These are phyloP conservation scores for Phaetusa simplex DNA, from an alignment of 2,113 vertebrate species.

Conservation along the genomic window DNA sequence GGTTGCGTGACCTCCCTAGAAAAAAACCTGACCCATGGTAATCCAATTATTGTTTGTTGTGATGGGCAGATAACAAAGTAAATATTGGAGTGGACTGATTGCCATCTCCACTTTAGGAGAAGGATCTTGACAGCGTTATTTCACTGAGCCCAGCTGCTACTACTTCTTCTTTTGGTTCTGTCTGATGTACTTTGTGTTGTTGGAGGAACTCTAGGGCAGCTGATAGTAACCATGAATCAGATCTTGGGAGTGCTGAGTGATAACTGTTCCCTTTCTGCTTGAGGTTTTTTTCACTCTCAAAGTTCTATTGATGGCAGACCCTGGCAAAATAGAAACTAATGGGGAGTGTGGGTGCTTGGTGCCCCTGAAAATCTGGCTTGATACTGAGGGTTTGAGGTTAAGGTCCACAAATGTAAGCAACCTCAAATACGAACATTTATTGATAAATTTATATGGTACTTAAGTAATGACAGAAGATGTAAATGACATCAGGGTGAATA, in stretches of 20 bases:
- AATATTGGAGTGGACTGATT: constrained; percentile 54
- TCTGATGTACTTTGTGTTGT: neutral
- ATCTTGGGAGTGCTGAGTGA: neutral
- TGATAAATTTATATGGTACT: neutral
- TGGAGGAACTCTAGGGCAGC: neutral
- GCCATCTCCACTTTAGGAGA: constrained; percentile 43
- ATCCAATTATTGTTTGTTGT: constrained; percentile 63
- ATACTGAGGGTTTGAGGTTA: neutral
- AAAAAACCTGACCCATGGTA: constrained; percentile 35
- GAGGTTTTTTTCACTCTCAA: neutral
- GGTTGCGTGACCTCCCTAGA: neutral
- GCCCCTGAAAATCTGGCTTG: neutral
- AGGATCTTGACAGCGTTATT: constrained; percentile 46
- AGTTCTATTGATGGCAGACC: neutral
- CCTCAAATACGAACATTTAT: neutral
- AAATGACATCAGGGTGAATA: neutral
- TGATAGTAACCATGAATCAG: neutral
- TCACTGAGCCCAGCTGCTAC: neutral
- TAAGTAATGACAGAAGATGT: neutral
- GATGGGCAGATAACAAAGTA: constrained; percentile 57
- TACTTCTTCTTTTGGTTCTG: neutral
- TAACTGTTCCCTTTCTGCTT: neutral
- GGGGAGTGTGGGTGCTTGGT: neutral
- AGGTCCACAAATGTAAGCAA: neutral
- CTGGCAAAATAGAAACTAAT: neutral